phyloP scores from a whole-genome alignment of 2,888 invertebrate species.

The Aphidius colemani region DNA sequence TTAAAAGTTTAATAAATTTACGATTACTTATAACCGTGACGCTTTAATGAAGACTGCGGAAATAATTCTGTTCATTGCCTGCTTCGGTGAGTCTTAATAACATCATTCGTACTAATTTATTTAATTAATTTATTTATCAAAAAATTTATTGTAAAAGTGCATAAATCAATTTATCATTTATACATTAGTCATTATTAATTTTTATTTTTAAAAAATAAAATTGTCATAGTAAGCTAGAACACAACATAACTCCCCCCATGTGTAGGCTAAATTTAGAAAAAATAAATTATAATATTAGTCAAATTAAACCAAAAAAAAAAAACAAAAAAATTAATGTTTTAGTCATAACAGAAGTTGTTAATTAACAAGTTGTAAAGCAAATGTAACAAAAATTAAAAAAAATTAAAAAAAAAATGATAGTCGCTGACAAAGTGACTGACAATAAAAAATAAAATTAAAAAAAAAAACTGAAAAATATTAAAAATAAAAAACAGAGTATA shows the following conservation, averaged over 20 bases:
- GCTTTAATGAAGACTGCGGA: conserved; percentile 47
- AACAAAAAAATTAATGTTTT: neutral
- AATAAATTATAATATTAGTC: too few relatives aligned
- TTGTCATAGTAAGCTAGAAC: conserved; percentile 4
- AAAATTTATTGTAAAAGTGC: conserved; percentile 18
- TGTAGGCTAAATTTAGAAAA: too few relatives aligned
- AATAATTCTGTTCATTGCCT: conserved; percentile 46
- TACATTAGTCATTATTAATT: conserved; percentile 10
- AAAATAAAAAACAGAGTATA: conserved; percentile 36
- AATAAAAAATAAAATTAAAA: too few relatives aligned
- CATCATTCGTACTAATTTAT: neutral
- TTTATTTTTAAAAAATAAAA: neutral
- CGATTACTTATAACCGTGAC: conserved; percentile 35
- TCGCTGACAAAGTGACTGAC: too few relatives aligned
- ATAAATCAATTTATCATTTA: conserved; percentile 20
- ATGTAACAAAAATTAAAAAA: neutral
- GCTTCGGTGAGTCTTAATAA: conserved; percentile 47
- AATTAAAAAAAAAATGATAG: too few relatives aligned
- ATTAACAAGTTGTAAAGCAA: neutral
- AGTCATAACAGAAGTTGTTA: neutral
- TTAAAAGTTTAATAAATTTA: neutral
- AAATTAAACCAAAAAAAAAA: too few relatives aligned
- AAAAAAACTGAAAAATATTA: conserved; percentile 10
- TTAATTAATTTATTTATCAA: conserved; percentile 25
- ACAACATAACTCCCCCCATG: neutral